These are phyloP conservation scores for Motacilla tschutschensis DNA, from an alignment of 2,113 vertebrate species.

Conservation along the genomic window DNA sequence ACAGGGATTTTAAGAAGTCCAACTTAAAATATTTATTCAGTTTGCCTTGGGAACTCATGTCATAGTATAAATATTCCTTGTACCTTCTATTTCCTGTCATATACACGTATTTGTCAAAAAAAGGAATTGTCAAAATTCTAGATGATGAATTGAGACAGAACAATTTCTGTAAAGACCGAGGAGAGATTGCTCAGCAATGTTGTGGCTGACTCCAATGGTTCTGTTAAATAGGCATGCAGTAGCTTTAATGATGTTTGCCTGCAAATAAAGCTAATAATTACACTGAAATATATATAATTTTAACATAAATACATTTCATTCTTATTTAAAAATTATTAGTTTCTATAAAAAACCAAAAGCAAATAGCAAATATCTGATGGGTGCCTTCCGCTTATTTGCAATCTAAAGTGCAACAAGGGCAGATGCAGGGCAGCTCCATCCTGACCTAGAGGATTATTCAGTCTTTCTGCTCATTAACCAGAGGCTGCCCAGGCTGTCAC, in stretches of 20 bases:
- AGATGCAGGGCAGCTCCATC: not conserved
- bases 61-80: not conserved
- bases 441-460: constrained; percentile 56
- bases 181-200: not conserved
- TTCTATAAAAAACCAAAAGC: constrained; percentile 2
- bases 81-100: not conserved
- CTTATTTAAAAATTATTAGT: constrained; percentile 47
- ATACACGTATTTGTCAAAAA: not conserved
- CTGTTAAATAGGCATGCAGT: not conserved
- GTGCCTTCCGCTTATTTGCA: not conserved
- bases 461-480: constrained; percentile 55
- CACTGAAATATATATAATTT: not conserved
- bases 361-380: not conserved
- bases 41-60: not conserved
- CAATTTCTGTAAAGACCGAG: not conserved
- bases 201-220: not conserved
- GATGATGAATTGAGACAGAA: not conserved
- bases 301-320: not conserved
- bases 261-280: constrained; percentile 32
- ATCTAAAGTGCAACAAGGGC: constrained; percentile 6
- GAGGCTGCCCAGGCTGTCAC: constrained; percentile 38
- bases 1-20: not conserved
- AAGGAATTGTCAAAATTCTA: not conserved
- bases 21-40: not conserved
- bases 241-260: not conserved